Conservation (phyloP, 2,888 invertebrate genomes). For the Zeuzera pyrina region DNA sequence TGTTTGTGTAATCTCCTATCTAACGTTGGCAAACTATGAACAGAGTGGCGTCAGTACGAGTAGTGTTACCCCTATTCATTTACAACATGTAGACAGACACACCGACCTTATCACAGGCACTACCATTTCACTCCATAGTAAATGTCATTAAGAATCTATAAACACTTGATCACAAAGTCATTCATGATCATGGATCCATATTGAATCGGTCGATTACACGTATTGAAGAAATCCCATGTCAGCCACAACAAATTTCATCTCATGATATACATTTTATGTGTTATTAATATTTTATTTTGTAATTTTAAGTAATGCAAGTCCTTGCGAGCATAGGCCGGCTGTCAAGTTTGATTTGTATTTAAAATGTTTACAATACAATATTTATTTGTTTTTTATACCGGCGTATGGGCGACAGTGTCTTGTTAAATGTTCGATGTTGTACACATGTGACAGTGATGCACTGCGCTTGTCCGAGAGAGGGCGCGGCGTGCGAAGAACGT, state of each 20-base stretch:
- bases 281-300: conserved; percentile 49
- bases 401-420: conserved; percentile 16
- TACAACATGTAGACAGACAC: conserved; percentile 42
- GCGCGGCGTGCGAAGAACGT: conserved; percentile 24
- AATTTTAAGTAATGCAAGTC: conserved; percentile 46
- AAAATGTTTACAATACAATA: conserved; percentile 1
- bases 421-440: conserved; percentile 65
- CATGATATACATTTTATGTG: conserved; percentile 59
- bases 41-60: conserved; percentile 7
- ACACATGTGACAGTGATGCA: conserved; percentile 51
- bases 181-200: conserved; percentile 1
- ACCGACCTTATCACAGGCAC: conserved; percentile 46
- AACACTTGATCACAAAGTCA: conserved; percentile 20
- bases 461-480: conserved; percentile 33
- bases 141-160: conserved; percentile 11
- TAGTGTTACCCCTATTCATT: background rate
- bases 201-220: conserved; percentile 19
- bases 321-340: conserved; percentile 45
- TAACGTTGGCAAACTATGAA: conserved; percentile 8
- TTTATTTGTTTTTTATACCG: too few relatives aligned
- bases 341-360: background rate
- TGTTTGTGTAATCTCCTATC: conserved; percentile 20
- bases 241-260: conserved; percentile 42
- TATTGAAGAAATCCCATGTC: conserved; percentile 22
- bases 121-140: conserved; percentile 29